A percentile compares a stretch with the other conserved stretches of the same genome.
Evolutionary conservation across 2,888 invertebrate species (phyloP).

Genomic region (Aphrophora alni): DNA sequence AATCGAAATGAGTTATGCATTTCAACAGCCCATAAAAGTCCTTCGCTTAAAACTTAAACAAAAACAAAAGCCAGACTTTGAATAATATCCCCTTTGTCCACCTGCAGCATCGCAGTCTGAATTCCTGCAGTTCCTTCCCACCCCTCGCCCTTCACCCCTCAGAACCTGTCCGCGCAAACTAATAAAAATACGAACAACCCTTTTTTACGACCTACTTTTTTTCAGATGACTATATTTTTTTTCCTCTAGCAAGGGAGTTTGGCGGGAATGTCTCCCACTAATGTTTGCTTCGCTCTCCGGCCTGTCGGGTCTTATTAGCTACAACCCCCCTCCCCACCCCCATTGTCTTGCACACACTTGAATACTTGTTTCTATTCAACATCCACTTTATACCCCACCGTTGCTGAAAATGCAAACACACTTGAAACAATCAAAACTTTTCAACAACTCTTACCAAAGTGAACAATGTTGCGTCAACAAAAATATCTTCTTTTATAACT

Average conservation of each 20-base stretch:
- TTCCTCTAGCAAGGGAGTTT: constrained; percentile 19
- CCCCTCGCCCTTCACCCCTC: constrained; percentile 60
- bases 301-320: neutral
- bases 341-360: neutral
- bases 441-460: neutral
- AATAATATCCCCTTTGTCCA: constrained; percentile 42
- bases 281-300: neutral
- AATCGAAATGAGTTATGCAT: neutral
- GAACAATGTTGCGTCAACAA: no score
- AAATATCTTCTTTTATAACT: no score
- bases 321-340: neutral
- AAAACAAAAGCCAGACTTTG: constrained; percentile 8
- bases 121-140: constrained; percentile 34
- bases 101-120: constrained; percentile 43
- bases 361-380: constrained; percentile 2
- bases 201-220: constrained; percentile 57
- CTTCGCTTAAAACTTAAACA: neutral
- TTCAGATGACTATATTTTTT: constrained; percentile 55
- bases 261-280: constrained; percentile 28
- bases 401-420: neutral
- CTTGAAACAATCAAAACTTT: neutral
- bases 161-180: constrained; percentile 58
- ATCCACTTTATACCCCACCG: neutral
- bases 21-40: constrained; percentile 6
- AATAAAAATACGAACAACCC: constrained; percentile 35